Percentiles rank a stretch among this genome's conserved stretches.
Conservation (phyloP, 2,888 invertebrate genomes). For the Dryocosmus kuriphilus region DNA sequence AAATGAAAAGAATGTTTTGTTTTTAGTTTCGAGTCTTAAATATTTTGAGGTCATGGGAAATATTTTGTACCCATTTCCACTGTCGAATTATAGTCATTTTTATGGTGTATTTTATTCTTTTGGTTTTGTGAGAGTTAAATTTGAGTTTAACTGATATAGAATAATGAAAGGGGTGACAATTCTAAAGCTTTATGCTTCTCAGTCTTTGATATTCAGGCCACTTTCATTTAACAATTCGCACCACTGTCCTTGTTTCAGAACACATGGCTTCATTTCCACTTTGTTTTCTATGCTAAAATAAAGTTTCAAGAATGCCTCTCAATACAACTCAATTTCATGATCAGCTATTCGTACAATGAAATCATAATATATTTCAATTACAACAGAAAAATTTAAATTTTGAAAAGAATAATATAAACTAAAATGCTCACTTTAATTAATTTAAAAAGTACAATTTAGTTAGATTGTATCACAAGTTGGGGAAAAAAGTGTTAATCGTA, state of each 20-base stretch:
- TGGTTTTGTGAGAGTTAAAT: not conserved
- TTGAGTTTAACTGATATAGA: not conserved
- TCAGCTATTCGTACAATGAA: not conserved
- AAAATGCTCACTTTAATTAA: not conserved
- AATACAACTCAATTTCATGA: slow-evolving; percentile 2
- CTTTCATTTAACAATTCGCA: slow-evolving; percentile 32
- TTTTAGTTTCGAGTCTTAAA: not conserved
- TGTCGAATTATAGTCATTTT: not conserved
- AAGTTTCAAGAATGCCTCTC: slow-evolving; percentile 12
- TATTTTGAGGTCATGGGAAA: not conserved
- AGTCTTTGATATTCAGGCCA: slow-evolving; percentile 33
- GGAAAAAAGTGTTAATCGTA: not conserved
- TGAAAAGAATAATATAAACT: not conserved
- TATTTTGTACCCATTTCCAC: not conserved
- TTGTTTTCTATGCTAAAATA: slow-evolving; percentile 25
- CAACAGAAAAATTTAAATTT: no score
- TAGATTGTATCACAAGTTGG: not conserved
- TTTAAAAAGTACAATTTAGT: not conserved
- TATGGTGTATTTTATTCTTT: not conserved
- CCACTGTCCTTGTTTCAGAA: slow-evolving; percentile 26
- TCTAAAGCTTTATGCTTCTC: not conserved
- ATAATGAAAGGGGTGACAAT: slow-evolving; percentile 1
- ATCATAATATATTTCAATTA: no score
- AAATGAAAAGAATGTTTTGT: not conserved
- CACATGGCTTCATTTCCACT: slow-evolving; percentile 33